A percentile compares a stretch with the other conserved stretches of the same genome.
Evolutionary conservation across 2,113 vertebrate genomes (phyloP).

Genomic region (Ifrita kowaldi): DNA sequence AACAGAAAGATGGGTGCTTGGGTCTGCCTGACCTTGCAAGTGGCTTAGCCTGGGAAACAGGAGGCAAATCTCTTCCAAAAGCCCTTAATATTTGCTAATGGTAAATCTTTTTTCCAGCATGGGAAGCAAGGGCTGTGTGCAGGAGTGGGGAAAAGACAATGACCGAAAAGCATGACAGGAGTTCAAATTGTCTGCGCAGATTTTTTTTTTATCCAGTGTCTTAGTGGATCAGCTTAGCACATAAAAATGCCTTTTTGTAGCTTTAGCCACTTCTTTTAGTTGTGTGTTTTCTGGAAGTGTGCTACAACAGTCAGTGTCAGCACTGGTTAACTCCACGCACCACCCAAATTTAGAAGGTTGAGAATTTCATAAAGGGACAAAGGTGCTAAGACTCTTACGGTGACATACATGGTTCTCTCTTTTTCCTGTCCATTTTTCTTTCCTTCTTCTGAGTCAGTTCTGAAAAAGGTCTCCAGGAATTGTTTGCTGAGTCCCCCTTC

Average conservation of each 20-base stretch:
- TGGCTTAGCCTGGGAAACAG: neutral
- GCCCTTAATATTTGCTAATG: neutral
- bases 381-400: accelerated
- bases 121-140: neutral
- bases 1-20: neutral
- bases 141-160: accelerated
- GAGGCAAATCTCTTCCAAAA: neutral
- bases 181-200: neutral
- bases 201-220: neutral
- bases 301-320: neutral
- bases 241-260: neutral
- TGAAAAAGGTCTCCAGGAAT: neutral
- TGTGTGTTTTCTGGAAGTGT: neutral
- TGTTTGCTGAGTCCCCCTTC: neutral
- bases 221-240: neutral
- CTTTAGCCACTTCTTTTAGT: neutral
- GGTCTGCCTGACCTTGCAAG: neutral
- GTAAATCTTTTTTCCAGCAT: neutral
- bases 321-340: neutral
- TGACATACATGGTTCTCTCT: neutral
- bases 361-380: neutral
- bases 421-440: neutral
- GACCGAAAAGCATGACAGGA: neutral
- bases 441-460: neutral
- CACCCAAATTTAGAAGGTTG: neutral